These are phyloP conservation scores for Podarcis siculus DNA, from an alignment of 2,797 vertebrate genomes.

Conservation along the genomic window DNA sequence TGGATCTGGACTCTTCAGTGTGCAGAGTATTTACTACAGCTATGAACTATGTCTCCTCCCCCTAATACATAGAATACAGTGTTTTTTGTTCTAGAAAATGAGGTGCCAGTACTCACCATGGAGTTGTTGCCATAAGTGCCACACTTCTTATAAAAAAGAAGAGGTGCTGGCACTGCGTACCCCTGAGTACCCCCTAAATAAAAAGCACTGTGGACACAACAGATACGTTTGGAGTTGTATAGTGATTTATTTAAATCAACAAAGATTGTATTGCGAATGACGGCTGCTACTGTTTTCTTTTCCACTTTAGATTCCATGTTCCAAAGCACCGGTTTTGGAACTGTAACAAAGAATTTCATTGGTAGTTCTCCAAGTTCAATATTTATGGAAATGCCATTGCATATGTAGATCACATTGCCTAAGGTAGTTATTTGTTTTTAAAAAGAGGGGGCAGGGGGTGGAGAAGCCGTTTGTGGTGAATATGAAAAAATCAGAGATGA, in stretches of 20 bases:
- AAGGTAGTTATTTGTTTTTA: conserved; percentile 44
- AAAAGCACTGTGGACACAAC: no score
- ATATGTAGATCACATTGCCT: conserved; percentile 33
- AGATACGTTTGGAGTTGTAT: neutral
- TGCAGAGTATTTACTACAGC: no score
- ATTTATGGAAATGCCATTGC: conserved; percentile 44
- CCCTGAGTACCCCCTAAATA: no score
- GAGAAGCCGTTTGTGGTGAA: conserved; percentile 39
- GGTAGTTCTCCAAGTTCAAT: conserved; percentile 37
- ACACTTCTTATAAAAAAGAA: no score
- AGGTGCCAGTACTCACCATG: no score
- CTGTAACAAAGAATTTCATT: conserved; percentile 20
- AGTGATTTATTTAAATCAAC: neutral
- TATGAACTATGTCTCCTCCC: no score
- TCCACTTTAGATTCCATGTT: conserved; percentile 13
- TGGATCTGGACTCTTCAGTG: no score
- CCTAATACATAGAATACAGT: no score
- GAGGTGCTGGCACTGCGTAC: no score
- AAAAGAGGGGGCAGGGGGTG: neutral
- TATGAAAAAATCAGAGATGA: conserved; percentile 41
- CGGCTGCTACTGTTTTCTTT: neutral
- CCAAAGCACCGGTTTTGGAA: conserved; percentile 19
- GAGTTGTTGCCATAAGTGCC: no score
- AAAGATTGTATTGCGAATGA: neutral
- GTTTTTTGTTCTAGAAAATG: no score